Conservation (phyloP, 2,113 vertebrate genomes). For the Coregonus clupeaformis region DNA sequence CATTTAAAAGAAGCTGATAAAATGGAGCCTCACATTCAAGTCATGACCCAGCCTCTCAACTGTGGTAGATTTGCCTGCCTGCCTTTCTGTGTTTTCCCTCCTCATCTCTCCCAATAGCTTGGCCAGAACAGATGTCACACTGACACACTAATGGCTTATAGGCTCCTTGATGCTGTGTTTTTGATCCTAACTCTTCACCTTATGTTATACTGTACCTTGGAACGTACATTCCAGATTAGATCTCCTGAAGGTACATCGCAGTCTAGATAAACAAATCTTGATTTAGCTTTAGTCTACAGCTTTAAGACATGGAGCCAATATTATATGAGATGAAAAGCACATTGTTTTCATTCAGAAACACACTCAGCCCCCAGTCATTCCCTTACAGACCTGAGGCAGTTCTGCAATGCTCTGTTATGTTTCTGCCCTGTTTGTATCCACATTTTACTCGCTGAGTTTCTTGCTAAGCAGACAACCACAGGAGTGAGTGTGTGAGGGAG, state of each 20-base stretch:
- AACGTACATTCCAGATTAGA: neutral
- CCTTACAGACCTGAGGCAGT: neutral
- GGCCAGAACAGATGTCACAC: conserved; percentile 32
- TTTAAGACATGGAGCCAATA: conserved; percentile 39
- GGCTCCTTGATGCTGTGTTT: neutral
- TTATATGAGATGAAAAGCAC: neutral
- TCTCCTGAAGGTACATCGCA: neutral
- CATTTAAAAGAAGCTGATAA: conserved; percentile 31
- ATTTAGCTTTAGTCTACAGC: conserved; percentile 14
- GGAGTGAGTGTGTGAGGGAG: conserved; percentile 34
- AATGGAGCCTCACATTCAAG: neutral
- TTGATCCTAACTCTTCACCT: neutral
- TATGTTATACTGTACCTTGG: neutral
- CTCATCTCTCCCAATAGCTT: conserved; percentile 1
- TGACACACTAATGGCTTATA: conserved; percentile 12
- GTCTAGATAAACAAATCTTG: neutral
- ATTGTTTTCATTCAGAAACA: neutral
- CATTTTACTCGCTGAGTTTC: conserved; percentile 32
- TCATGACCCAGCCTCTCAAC: conserved; percentile 27
- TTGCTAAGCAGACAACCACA: conserved; percentile 15
- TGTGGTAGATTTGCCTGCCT: neutral
- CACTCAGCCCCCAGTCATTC: neutral
- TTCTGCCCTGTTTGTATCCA: conserved; percentile 19
- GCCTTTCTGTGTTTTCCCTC: neutral
- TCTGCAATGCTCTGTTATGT: conserved; percentile 19